Base-by-base conservation (phyloP, 2,888 invertebrate species). In the Bugulina stolonifera region DNA sequence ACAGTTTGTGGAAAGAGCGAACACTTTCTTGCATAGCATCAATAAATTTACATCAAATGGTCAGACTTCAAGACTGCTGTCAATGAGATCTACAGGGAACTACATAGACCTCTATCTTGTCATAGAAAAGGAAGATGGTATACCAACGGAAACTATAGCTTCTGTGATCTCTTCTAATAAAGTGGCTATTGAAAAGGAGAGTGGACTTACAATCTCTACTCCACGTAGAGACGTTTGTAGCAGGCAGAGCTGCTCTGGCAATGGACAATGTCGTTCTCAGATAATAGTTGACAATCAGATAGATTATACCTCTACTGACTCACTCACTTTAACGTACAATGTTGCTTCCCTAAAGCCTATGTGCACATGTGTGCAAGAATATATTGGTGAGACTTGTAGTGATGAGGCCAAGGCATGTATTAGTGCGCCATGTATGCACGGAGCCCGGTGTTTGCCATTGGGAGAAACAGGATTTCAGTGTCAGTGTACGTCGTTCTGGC, bases 341-440 rank as follows among this genome's bases (percentile, higher is more conserved):
- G 2, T 18, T 14, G 29, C 64, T 5, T 64, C 64, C 14, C 64
- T 64, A n/a, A 3, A 25, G 32, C 29, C 64, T 10, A 27, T 32
- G 1, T 97, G 96, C 79, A 86, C 93, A 0, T 97, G 96, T 81
- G 89, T 93, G 1, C 91, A 93, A 1, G 94, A 94, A 0, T 96
- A 93, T 83, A 89, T 93, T 18, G 96, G 97, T 1, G 92, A 91
- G 82, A 90, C 91, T 77, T 97, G 96, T 82, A 94, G 95, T 86
- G 90, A 90, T 27, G 80, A 84, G 1, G 91, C 93, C 0, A 93
- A 94, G 82, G 92, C 93, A 0, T 97, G 96, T 81, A 88, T 93
- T 74, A 93, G 93, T 0, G 94, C 94, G 83, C 95, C 94, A n/a
- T 96, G 96, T 79, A 86, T 92, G 75, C 88, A 93, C 82, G 94